phyloP scores from a whole-genome alignment of 2,888 invertebrate genomes.

The Brenthis ino region DNA sequence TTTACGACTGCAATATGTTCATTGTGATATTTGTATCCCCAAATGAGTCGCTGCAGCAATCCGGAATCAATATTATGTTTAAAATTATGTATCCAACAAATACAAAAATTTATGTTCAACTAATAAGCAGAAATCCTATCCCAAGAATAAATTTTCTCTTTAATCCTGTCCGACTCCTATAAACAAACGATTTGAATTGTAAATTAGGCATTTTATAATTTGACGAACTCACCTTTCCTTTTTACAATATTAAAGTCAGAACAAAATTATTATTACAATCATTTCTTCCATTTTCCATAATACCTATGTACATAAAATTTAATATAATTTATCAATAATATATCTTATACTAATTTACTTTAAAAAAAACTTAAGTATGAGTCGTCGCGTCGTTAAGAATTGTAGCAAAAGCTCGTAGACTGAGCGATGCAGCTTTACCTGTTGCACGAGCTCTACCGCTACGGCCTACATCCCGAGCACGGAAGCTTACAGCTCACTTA shows the following conservation, averaged over 20 bases:
- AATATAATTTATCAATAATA: not conserved
- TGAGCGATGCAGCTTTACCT: conserved; percentile 61
- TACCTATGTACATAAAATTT: not conserved
- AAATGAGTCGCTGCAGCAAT: conserved; percentile 28
- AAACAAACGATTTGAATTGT: conserved; percentile 70
- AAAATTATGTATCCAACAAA: conserved; percentile 35
- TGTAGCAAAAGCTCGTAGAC: conserved; percentile 35
- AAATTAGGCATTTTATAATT: conserved; percentile 63
- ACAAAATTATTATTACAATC: not conserved
- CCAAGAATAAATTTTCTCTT: conserved; percentile 66
- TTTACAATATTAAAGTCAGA: conserved; percentile 29
- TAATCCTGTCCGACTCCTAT: conserved; percentile 56
- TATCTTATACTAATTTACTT: not conserved
- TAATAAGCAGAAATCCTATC: conserved; percentile 60
- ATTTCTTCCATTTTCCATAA: conserved; percentile 3
- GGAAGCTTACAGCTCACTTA: conserved; percentile 65
- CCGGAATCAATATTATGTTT: conserved; percentile 21
- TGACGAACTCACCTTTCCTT: conserved; percentile 45
- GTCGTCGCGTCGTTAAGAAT: conserved; percentile 28
- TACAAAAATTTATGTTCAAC: conserved; percentile 43
- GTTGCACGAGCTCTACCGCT: conserved; percentile 57
- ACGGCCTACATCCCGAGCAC: conserved; percentile 60
- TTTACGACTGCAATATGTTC: conserved; percentile 40
- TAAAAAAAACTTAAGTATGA: conserved; percentile 14
- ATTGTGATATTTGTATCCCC: conserved; percentile 40